Evolutionary conservation across 2,113 vertebrate species (phyloP), one percentile per base, ranked within the genome.

Genomic region (Anhinga anhinga): DNA sequence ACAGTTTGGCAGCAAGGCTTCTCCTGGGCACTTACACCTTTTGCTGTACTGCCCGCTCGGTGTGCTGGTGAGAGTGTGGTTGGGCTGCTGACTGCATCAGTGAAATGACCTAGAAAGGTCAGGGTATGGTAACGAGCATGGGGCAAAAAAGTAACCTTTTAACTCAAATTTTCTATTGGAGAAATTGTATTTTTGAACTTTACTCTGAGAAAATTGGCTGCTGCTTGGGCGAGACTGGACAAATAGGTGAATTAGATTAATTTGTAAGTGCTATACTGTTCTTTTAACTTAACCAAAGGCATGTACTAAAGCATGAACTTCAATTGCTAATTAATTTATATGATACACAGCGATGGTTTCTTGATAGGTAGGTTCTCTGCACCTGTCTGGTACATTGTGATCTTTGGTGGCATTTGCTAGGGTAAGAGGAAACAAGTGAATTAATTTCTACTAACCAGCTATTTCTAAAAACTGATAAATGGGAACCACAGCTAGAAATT

Each of bases 361-460:
- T 66, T 76, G 29, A 25, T 29, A 69, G 30, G 32, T 15, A 34
- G 38, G 15, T 45, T 85, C 7, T 66, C 25, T 63, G 56, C 15
- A 38, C 4, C 0, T 2, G 3, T 11, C 25, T 80, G 76, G 21
- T 27, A 62, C 9, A 5, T 10, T 1, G 5, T 6, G 18, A 22
- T 30, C 21, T 88, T 77, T 83, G 29, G 40, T 70, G 58, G 44
- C 47, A 16, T 22, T 89, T 25, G 15, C 4, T 71, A 72, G 55
- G 11, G 5, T 42, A 71, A 78, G 42, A 67, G 32, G 32, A 63
- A 93, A 61, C 4, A 77, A 90, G 21, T 23, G 4, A 69, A 52
- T 44, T 71, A 1, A 45, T 56, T 93, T 61, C 32, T 55, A 30
- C 47, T 42, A 47, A 5, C 7, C 47, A 32, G 3, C 6, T 63